Evolutionary conservation across 2,113 vertebrate genomes (phyloP).

Genomic region (Sylvilagus bachmani): DNA sequence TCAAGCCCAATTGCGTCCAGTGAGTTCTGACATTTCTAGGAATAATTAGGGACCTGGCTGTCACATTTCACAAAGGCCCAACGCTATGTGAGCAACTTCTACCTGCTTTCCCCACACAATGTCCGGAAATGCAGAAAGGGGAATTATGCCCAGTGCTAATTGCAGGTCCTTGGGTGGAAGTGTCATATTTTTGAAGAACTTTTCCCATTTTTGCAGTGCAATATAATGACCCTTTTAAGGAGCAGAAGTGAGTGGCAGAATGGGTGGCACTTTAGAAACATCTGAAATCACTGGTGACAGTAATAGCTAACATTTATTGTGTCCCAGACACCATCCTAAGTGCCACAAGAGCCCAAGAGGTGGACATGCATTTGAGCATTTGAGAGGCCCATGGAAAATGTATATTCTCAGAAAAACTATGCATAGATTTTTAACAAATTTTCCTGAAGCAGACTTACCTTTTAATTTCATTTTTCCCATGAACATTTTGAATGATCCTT

Average conservation of each 20-base stretch:
- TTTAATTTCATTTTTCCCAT: no score
- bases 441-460: no score
- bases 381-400: no score
- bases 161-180: conserved; percentile 55
- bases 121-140: conserved; percentile 55
- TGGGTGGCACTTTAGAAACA: conserved; percentile 41
- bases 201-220: conserved; percentile 48
- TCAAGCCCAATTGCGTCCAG: conserved; percentile 85
- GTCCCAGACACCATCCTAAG: background rate
- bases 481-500: background rate
- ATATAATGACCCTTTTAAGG: conserved; percentile 65
- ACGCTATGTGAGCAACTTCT: conserved; percentile 63
- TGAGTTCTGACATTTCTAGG: conserved; percentile 87
- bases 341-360: background rate
- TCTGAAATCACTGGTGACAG: conserved; percentile 8
- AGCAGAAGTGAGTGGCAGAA: conserved; percentile 42
- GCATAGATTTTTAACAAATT: no score
- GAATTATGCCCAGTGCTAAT: conserved; percentile 62
- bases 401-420: no score
- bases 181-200: conserved; percentile 74
- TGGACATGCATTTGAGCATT: no score
- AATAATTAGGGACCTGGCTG: conserved; percentile 87
- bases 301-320: background rate
- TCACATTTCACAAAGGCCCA: conserved; percentile 83
- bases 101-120: conserved; percentile 69